Evolutionary conservation across 2,888 invertebrate genomes (phyloP), one percentile per base, ranked within the genome.

Genomic region (Rhorus exstirpatorius): DNA sequence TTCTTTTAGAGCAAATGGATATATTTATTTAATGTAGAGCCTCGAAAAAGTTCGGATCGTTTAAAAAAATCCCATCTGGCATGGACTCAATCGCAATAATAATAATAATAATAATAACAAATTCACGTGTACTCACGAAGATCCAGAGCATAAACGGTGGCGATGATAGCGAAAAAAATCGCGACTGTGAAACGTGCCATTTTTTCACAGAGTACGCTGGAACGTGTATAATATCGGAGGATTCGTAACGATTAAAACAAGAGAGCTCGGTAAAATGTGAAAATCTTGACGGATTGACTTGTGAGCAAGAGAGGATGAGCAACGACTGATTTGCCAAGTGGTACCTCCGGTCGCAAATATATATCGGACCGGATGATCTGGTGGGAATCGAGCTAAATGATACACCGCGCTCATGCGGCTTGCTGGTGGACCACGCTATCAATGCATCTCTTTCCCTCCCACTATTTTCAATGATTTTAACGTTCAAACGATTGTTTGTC

Each of bases 381-480:
- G 80, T 87, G 86, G 86, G 87, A 90, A 92, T 86, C 90, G 91
- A 83, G 86, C 86, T 84, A 83, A 83, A 85, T 81, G 79, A 79
- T 82, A 81, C 85, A 79, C 84, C 77, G 86, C 82, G 86, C 80
- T 61, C 83, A 87, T 88, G 58, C 65, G 14, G 38, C 61, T 19
- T 38, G 63, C 58, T 21, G 65, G 58, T 65, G 58, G 38, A 65
- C 24, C 49, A 35, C 51, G 41, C 61, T 55, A 46, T 24, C 41
- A 21, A 91, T 91, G 90, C 83, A 72, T 79, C 72, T 81, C 51
- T 70, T 72, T 72, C 71, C 70, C 76, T 79, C 83, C 75, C 84
- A 84, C 89, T 86, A 86, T 83, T 70, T 82, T 83, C 74, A 31
- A 53, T 77, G 79, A 68, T 70, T 61, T 78, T 72, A 67, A 81